phyloP scores from a whole-genome alignment of 2,888 invertebrate species.

The Netelia melanura region DNA sequence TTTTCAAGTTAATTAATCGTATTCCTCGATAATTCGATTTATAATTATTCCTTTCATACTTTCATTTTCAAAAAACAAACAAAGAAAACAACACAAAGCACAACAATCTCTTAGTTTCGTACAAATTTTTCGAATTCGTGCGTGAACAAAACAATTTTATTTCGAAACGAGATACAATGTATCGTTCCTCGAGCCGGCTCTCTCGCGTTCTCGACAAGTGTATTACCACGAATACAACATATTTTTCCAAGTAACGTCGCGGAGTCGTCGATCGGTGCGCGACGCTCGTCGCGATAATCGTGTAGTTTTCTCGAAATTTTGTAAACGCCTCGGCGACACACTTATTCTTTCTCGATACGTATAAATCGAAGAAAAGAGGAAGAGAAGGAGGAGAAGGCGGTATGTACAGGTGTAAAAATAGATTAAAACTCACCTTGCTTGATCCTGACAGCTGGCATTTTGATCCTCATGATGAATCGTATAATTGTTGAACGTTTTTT shows the following conservation, averaged over 20 bases:
- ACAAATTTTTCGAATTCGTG: too few species aligned
- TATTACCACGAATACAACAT: neutral
- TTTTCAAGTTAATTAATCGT: too few species aligned
- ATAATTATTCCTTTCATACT: too few species aligned
- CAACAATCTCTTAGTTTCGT: too few species aligned
- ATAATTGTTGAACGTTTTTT: constrained; percentile 57
- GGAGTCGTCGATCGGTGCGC: too few species aligned
- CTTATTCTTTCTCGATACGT: neutral
- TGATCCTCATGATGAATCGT: constrained; percentile 95
- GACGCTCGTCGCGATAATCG: too few species aligned
- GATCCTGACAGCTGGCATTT: constrained; percentile 98
- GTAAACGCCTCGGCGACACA: neutral
- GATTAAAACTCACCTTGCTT: constrained; percentile 93
- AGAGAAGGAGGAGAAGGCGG: too few species aligned
- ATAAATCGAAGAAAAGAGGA: neutral
- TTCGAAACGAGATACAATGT: neutral
- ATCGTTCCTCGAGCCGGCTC: neutral
- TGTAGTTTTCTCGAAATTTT: neutral
- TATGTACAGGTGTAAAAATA: constrained; percentile 1
- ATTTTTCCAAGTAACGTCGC: neutral
- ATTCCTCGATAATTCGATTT: too few species aligned
- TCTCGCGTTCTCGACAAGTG: neutral
- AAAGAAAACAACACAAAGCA: too few species aligned
- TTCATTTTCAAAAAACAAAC: too few species aligned
- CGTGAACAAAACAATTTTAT: neutral